Conservation (phyloP, 2,113 vertebrate genomes). For the Helogale parvula region DNA sequence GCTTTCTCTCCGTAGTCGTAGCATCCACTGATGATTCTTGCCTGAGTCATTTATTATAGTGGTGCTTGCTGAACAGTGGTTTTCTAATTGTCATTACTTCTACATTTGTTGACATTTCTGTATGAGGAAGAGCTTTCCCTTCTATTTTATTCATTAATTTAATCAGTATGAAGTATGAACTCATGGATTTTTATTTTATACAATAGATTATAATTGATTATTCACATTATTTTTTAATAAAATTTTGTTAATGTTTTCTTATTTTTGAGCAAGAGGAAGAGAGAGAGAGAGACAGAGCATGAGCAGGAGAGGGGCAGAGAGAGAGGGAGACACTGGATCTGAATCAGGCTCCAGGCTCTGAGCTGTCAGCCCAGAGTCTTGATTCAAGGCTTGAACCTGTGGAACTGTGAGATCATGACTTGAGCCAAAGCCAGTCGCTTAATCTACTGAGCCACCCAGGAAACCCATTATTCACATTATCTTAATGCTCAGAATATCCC, state of each 20-base stretch:
- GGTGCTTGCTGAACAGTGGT: background rate
- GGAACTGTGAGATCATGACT: no score
- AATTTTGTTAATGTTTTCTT: no score
- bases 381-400: no score
- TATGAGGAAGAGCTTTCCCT: background rate
- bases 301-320: no score
- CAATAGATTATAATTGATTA: background rate
- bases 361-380: no score
- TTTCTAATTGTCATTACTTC: background rate
- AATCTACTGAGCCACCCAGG: no score
- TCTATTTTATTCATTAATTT: background rate
- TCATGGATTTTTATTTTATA: background rate
- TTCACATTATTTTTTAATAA: background rate
- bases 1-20: background rate
- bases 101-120: background rate
- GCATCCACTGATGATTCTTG: background rate
- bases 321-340: no score
- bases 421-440: no score
- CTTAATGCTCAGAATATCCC: background rate
- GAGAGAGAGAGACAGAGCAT: no score
- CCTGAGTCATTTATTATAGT: background rate
- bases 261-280: no score
- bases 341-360: no score
- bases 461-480: background rate
- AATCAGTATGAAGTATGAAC: background rate